Evolutionary conservation across 2,113 vertebrate genomes (phyloP), one percentile per base, ranked within the genome.

Genomic region (Gadus macrocephalus): DNA sequence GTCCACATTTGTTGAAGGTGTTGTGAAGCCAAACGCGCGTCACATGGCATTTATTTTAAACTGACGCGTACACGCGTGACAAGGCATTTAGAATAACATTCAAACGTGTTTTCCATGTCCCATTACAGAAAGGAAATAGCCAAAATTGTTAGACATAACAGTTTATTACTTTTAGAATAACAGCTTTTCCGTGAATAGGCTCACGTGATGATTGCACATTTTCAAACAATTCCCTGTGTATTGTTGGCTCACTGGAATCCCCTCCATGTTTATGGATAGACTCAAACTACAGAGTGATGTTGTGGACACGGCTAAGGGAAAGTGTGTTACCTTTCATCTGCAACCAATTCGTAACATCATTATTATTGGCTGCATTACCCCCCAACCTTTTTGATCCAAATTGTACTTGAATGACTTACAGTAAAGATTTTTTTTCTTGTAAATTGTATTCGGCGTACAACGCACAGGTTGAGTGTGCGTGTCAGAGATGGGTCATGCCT

Each of bases 401-500:
- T 9, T 49, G 42, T 49, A 49, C 8, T 49, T 49, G 42, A 49
- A 49, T 49, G 6, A 5, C 4, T 35, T 35, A 4, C 31, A 9
- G 42, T 49, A 9, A 49, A 49, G 42, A 12, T 49, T 49, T 49
- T 14, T 14, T 49, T 7, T 49, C 2, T 14, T 12, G 42, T 49
- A 8, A 49, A 49, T 9, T 49, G 8, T 49, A 49, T 63, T 73
- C 74, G 76, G 79, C 74, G 69, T 67, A 85, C 74, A 83, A 84
- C 73, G 74, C 61, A 22, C 53, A 69, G 19, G 78, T 81, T 86
- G 66, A 83, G 78, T 81, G 72, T 74, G 70, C 74, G 72, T 83
- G 79, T 84, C 62, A 75, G 71, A 73, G 68, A 75, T 66, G 77
- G 81, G 84, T 84, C 76, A 83, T 55, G 19, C 62, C 77, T 76